Conservation (phyloP, 64 coral and sea anemone species). For the Pocillopora damicornis region DNA sequence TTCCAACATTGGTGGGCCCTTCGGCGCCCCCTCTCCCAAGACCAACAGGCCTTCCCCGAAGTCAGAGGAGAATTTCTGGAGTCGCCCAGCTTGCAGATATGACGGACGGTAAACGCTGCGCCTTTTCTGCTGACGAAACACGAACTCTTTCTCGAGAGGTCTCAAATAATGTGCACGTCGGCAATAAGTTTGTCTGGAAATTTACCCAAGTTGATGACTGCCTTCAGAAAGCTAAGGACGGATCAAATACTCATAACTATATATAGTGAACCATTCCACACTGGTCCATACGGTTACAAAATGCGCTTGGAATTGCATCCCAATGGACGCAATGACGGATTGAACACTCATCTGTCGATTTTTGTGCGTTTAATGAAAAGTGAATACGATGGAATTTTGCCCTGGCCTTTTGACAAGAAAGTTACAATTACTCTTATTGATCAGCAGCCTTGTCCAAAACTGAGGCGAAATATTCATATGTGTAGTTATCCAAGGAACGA, state of each 20-base stretch:
- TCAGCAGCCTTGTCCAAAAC: background rate
- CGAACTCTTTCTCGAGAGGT: background rate
- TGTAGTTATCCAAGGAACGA: background rate
- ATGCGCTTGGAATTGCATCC: slow-evolving; percentile 1
- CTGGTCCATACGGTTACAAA: background rate
- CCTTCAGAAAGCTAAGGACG: background rate
- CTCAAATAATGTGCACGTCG: background rate
- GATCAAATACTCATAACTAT: background rate
- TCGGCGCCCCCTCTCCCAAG: background rate
- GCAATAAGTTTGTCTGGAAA: slow-evolving; percentile 14
- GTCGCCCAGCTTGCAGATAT: background rate
- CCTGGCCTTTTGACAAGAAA: slow-evolving; percentile 29
- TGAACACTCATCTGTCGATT: background rate
- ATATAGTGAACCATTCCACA: background rate
- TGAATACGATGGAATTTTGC: slow-evolving; percentile 35
- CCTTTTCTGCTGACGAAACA: too few relatives aligned
- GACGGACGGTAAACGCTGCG: background rate
- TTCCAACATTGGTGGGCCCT: background rate
- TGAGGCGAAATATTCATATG: slow-evolving; percentile 2
- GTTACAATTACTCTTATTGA: slow-evolving; percentile 24
- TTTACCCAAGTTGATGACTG: background rate
- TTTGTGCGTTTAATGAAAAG: slow-evolving; percentile 9
- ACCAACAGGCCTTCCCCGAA: background rate
- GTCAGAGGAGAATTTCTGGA: background rate
- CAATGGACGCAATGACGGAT: background rate